phyloP scores from a whole-genome alignment of 2,113 vertebrate genomes.

The Electrona antarctica region DNA sequence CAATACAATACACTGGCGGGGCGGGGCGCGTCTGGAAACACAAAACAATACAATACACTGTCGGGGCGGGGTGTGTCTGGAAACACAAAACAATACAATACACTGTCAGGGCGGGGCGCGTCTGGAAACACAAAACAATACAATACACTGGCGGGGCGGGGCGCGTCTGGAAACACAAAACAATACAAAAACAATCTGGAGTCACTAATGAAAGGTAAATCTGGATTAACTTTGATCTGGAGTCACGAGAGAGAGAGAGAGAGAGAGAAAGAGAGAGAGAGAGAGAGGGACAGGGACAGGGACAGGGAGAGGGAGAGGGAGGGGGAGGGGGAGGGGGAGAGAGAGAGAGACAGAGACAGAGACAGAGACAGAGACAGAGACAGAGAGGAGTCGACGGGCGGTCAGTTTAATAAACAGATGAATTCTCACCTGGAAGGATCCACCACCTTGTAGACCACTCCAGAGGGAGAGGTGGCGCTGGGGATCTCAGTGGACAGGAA shows the following conservation, averaged over 20 bases:
- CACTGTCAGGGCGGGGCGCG: slow-evolving; percentile 90
- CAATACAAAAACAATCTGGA: neutral
- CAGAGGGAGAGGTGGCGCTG: slow-evolving; percentile 83
- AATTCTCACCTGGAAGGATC: slow-evolving; percentile 90
- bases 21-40: slow-evolving; percentile 88
- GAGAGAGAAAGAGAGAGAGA: neutral
- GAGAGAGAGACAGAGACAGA: slow-evolving; percentile 1
- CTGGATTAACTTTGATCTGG: too few species aligned
- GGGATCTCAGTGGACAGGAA: slow-evolving; percentile 92
- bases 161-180: slow-evolving; percentile 82
- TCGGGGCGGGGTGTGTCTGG: slow-evolving; percentile 89
- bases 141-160: slow-evolving; percentile 88
- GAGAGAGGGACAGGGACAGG: neutral
- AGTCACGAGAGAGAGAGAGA: too few species aligned
- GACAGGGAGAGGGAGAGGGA: neutral
- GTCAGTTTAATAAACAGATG: neutral
- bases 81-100: too few species aligned
- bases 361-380: neutral
- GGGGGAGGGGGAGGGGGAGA: neutral
- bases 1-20: slow-evolving; percentile 89
- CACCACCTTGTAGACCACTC: slow-evolving; percentile 92
- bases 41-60: too few species aligned
- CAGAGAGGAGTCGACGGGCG: neutral
- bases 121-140: too few species aligned
- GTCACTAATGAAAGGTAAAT: neutral